Percentiles rank a stretch among this genome's conserved stretches.
Conservation (phyloP, 2,113 vertebrate genomes). For the Dicrurus megarhynchus region DNA sequence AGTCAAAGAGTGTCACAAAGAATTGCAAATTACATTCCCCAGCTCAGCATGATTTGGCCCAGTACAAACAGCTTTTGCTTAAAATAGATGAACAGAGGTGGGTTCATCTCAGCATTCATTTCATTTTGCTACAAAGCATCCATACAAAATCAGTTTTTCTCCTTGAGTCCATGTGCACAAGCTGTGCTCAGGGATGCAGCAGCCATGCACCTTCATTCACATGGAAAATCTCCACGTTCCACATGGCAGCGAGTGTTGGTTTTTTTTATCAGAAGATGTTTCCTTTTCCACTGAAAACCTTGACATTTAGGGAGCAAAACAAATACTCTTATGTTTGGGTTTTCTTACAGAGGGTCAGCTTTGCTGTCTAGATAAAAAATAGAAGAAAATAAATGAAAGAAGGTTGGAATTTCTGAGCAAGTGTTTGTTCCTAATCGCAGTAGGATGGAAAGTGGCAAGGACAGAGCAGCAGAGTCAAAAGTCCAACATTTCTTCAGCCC, state of each 20-base stretch:
- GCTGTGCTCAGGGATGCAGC: background rate
- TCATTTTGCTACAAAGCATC: constrained; percentile 19
- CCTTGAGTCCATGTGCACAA: background rate
- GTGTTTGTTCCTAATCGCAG: background rate
- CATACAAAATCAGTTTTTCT: constrained; percentile 20
- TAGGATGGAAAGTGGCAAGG: background rate
- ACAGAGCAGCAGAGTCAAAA: background rate
- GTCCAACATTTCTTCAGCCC: background rate
- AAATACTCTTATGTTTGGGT: background rate
- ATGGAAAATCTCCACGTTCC: background rate
- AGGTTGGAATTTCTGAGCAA: background rate
- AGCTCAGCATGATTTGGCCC: constrained; percentile 42
- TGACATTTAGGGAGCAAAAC: background rate
- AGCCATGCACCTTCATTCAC: background rate
- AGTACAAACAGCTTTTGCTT: constrained; percentile 30
- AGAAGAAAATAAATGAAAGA: background rate
- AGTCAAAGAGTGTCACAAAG: constrained; percentile 13
- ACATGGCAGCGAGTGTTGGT: background rate
- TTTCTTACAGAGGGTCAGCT: background rate
- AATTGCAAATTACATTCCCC: constrained; percentile 51
- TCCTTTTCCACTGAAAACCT: background rate
- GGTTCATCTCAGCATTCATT: constrained; percentile 15
- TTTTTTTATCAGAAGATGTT: background rate
- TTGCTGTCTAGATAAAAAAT: background rate
- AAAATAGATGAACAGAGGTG: constrained; percentile 28